Percentiles rank a stretch among this genome's conserved stretches.
Evolutionary conservation across 2,113 vertebrate species (phyloP).

Genomic region (Puntigrus tetrazona): DNA sequence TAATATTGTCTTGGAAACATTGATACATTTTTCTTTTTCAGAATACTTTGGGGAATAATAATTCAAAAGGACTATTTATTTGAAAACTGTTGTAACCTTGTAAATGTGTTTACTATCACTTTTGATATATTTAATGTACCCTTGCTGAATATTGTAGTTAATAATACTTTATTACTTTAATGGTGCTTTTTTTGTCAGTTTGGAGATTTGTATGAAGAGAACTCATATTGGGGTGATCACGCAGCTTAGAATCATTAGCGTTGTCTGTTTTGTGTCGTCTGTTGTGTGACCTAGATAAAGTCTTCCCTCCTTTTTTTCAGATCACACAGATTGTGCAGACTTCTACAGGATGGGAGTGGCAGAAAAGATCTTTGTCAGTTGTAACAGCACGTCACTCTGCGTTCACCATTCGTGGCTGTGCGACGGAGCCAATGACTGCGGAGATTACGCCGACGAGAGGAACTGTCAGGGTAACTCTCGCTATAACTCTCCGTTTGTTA

Average conservation of each 20-base stretch:
- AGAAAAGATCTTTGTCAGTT: conserved; percentile 89
- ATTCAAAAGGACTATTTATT: neutral
- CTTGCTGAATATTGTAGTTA: neutral
- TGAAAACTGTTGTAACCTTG: neutral
- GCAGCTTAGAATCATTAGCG: neutral
- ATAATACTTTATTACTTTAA: neutral
- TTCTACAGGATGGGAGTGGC: conserved; percentile 95
- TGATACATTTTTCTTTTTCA: neutral
- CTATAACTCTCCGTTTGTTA: conserved; percentile 28
- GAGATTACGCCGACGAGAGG: conserved; percentile 93
- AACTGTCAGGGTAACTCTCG: conserved; percentile 91
- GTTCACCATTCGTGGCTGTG: conserved; percentile 94
- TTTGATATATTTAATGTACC: neutral
- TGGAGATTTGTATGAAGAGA: neutral
- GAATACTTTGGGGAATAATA: neutral
- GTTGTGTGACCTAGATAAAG: neutral
- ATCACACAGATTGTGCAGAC: conserved; percentile 87
- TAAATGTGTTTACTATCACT: neutral
- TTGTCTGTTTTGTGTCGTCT: neutral
- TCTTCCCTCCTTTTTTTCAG: conserved; percentile 69
- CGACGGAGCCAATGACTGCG: conserved; percentile 96
- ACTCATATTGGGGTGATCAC: neutral
- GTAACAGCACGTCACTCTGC: conserved; percentile 95
- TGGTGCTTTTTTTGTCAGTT: neutral
- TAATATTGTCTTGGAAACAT: neutral